phyloP scores from a whole-genome alignment of 2,113 vertebrate genomes.

The Tichodroma muraria region DNA sequence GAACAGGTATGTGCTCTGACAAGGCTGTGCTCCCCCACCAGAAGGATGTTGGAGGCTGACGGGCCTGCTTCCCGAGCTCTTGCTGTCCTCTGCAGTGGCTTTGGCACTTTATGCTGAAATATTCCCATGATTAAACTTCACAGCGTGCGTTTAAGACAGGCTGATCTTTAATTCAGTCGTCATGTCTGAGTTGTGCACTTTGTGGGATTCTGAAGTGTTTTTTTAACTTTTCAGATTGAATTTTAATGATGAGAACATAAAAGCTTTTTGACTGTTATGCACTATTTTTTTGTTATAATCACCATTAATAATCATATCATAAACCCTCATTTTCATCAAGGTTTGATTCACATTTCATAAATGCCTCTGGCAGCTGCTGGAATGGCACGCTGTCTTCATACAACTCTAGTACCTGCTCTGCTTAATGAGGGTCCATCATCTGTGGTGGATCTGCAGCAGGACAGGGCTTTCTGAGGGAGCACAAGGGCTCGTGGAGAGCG shows the following conservation, averaged over 20 bases:
- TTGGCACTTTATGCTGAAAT: background rate
- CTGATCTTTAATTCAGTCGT: background rate
- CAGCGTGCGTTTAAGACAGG: background rate
- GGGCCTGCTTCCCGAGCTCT: rapidly evolving
- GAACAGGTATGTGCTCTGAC: background rate
- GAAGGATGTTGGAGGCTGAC: background rate
- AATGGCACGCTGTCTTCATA: background rate
- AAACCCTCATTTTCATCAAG: conserved; percentile 19
- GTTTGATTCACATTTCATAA: background rate
- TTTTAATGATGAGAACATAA: conserved; percentile 18
- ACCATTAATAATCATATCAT: background rate
- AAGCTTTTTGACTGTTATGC: conserved; percentile 1
- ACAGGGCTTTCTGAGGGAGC: background rate
- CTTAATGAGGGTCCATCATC: background rate
- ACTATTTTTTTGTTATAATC: conserved; percentile 2
- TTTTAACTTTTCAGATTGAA: background rate
- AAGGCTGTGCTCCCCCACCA: background rate
- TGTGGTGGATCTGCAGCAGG: background rate
- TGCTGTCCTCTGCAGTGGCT: background rate
- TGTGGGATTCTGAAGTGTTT: conserved; percentile 18
- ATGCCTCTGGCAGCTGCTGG: background rate
- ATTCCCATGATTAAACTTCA: background rate
- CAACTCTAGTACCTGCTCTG: background rate
- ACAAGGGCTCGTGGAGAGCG: rapidly evolving
- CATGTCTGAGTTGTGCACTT: background rate